These are phyloP conservation scores for Recurvirostra avosetta DNA, from an alignment of 2,113 vertebrate genomes.

Conservation along the genomic window DNA sequence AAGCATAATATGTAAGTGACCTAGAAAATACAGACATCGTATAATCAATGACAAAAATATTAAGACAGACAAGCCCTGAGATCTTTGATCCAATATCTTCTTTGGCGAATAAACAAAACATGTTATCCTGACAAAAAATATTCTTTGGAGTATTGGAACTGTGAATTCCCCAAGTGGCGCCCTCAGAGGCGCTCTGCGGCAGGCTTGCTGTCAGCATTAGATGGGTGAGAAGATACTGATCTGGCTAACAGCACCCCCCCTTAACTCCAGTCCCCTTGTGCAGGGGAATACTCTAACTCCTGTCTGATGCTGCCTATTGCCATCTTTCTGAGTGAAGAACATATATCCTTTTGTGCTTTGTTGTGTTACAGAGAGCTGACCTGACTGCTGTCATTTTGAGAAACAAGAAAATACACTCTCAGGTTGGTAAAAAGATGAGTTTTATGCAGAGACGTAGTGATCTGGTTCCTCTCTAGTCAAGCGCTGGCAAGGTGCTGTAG, in stretches of 20 bases:
- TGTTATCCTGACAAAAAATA: background rate
- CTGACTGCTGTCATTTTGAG: background rate
- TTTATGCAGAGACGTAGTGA: background rate
- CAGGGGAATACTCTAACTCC: background rate
- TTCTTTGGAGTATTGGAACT: background rate
- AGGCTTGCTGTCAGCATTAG: background rate
- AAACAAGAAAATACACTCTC: background rate
- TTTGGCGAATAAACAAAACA: background rate
- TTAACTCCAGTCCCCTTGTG: background rate
- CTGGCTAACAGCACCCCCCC: background rate
- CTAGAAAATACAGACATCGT: constrained; percentile 42
- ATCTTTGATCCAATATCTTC: constrained; percentile 31
- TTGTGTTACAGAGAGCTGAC: background rate
- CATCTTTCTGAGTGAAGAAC: background rate
- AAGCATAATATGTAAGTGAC: constrained; percentile 33
- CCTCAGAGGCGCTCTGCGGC: background rate
- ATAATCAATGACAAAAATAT: constrained; percentile 42
- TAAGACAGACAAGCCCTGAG: constrained; percentile 8
- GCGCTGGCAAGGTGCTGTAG: background rate
- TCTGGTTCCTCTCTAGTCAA: background rate
- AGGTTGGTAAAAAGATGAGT: background rate
- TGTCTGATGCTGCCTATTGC: background rate
- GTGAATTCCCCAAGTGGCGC: background rate
- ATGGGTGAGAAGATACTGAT: background rate
- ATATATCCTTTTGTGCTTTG: background rate